Conservation (phyloP, 2,113 vertebrate species). For the Cryptomyrus ogoouensis region DNA sequence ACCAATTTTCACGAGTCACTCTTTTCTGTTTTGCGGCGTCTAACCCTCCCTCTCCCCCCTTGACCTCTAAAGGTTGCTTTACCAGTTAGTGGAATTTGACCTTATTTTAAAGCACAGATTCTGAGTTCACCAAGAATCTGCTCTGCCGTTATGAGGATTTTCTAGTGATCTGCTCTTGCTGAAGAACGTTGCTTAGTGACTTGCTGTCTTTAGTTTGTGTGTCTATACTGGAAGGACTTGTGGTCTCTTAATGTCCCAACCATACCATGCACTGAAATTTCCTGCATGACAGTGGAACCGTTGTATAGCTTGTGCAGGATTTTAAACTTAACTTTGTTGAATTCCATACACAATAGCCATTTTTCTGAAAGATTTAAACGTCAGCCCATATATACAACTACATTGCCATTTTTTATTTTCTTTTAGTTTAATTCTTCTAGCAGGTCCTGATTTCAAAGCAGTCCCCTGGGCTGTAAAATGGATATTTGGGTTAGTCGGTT, state of each 20-base stretch:
- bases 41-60: background rate
- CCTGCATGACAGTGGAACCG: background rate
- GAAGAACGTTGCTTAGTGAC: background rate
- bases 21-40: background rate
- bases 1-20: background rate
- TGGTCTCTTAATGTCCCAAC: background rate
- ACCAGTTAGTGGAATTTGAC: background rate
- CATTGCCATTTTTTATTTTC: constrained; percentile 48
- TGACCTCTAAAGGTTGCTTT: background rate
- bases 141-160: background rate
- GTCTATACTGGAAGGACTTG: background rate
- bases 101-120: background rate
- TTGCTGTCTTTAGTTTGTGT: background rate
- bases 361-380: constrained; percentile 54
- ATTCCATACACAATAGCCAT: constrained; percentile 34
- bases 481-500: constrained; percentile 69
- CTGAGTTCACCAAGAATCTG: background rate
- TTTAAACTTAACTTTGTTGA: constrained; percentile 22
- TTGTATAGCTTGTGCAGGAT: background rate
- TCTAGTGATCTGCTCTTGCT: background rate
- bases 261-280: background rate
- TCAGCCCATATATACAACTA: constrained; percentile 56
- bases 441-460: constrained; percentile 73
- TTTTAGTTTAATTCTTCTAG: constrained; percentile 69
- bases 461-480: constrained; percentile 76